Evolutionary conservation across 2,113 vertebrate species (phyloP).

Genomic region (western clawed frog (Xenopus tropicalis)): UCB_Xtro_10.0 CM004444.2:71390001-71390500

Average conservation of each 20-base stretch:
- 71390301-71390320: conserved; percentile 64
- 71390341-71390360: conserved; percentile 46
- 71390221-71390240: conserved; percentile 41
- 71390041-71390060: no score
- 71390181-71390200: no score
- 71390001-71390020: no score
- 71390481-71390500: not conserved
- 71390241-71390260: conserved; percentile 62
- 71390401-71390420: conserved; percentile 24
- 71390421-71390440: not conserved
- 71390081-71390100: no score
- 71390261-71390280: conserved; percentile 72
- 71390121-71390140: no score
- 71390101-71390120: no score
- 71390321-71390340: conserved; percentile 62
- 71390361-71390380: conserved; percentile 26
- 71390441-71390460: not conserved
- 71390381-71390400: conserved; percentile 36
- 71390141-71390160: no score
- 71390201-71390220: no score
- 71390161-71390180: no score
- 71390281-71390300: conserved; percentile 68
- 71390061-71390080: no score
- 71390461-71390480: not conserved
- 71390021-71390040: no score